Evolutionary conservation across 2,113 vertebrate genomes (phyloP).

Genomic region (Sinosuthora webbiana): DNA sequence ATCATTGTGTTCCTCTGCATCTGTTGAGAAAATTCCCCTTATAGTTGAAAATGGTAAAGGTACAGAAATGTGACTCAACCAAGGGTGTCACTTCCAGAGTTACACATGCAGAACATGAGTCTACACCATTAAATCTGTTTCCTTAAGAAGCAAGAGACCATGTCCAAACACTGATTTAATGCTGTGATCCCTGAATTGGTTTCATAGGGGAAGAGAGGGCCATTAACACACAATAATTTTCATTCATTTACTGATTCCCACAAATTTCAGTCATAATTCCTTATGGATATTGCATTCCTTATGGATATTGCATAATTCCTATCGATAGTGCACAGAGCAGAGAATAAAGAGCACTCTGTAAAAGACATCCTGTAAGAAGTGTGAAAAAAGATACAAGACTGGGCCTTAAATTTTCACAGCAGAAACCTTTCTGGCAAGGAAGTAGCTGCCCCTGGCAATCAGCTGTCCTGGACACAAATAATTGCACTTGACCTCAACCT

Average conservation of each 20-base stretch:
- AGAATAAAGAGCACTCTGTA: background rate
- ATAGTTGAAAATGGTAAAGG: background rate
- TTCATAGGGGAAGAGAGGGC: background rate
- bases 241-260: background rate
- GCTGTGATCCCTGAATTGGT: background rate
- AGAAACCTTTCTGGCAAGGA: background rate
- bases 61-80: background rate
- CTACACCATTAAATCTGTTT: background rate
- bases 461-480: background rate
- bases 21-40: background rate
- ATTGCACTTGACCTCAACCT: background rate
- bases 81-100: background rate
- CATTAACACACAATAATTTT: background rate
- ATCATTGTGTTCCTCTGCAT: background rate
- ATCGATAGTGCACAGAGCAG: background rate
- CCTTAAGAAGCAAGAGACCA: background rate
- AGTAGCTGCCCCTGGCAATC: fast-evolving
- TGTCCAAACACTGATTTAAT: background rate
- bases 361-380: background rate
- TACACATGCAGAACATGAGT: background rate
- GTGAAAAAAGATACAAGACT: background rate
- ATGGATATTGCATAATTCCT: no score
- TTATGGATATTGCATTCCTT: background rate
- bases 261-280: background rate
- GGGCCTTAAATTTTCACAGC: background rate